phyloP scores from a whole-genome alignment of 1,140 invertebrate genomes.

The Drosophila ironensis region DNA sequence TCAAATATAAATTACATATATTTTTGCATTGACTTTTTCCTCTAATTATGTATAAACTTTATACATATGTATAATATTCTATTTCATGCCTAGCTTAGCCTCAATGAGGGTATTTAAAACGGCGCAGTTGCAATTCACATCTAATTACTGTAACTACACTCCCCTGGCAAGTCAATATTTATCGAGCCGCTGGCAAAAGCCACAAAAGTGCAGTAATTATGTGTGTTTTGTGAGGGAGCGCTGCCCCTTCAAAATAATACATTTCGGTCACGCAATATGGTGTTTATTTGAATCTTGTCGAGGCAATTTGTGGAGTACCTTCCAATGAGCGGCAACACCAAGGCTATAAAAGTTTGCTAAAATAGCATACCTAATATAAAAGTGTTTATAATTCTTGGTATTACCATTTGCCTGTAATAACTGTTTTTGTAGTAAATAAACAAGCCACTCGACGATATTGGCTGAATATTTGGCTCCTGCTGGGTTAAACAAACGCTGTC shows the following conservation, averaged over 20 bases:
- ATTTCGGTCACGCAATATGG: slow-evolving; percentile 35
- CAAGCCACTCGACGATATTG: too few species aligned
- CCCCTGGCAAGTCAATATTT: slow-evolving; percentile 14
- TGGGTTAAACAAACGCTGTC: background rate
- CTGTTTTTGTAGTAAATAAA: too few species aligned
- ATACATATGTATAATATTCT: too few species aligned
- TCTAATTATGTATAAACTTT: too few species aligned
- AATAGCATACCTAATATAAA: background rate
- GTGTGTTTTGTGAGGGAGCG: background rate
- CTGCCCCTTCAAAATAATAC: slow-evolving; percentile 6
- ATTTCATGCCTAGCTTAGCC: background rate
- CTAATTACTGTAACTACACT: background rate
- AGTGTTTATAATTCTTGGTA: too few species aligned
- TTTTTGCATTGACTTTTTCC: too few species aligned
- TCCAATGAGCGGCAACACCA: background rate
- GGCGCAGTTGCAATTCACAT: background rate
- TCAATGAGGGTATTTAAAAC: background rate
- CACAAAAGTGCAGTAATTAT: slow-evolving; percentile 42
- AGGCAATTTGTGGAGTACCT: background rate
- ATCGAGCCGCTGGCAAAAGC: slow-evolving; percentile 12
- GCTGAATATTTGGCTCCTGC: too few species aligned
- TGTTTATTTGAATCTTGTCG: slow-evolving; percentile 4
- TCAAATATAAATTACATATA: too few species aligned
- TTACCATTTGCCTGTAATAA: too few species aligned
- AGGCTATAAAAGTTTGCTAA: slow-evolving; percentile 6